Base-by-base conservation (phyloP, 1,140 invertebrate genomes). In the Maconellicoccus hirsutus region DNA sequence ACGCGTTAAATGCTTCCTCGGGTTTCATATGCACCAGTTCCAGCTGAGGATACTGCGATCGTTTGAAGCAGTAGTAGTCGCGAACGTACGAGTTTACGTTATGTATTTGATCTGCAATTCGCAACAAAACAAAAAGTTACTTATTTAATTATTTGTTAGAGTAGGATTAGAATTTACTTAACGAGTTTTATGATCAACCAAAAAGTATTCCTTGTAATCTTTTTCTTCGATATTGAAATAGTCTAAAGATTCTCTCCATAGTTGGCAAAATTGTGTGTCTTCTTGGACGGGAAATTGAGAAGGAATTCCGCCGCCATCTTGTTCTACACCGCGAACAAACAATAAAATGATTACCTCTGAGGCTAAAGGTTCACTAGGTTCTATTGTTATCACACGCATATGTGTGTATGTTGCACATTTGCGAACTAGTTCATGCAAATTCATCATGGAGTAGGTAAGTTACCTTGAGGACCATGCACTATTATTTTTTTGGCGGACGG, bases 401-500 rank as follows among this genome's bases (percentile, higher is more conserved):
- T 38, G 14, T 38, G 33, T 7, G 6, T 38, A 38, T 38, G 6
- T 14, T 7, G 33, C 33, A 7, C 33, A 14, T 38, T 38, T 38
- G 14, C 14, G 33, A 38, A 38, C 33, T 14, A 38, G 33, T 38
- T 38, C 14, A 6, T 7, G 14, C 33, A 38, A 38, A 6, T 38
- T 38, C 14, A 7, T 6, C 33, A 14, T 7, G 33, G 14, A 38
- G 14, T 38, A 38, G 6, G 33, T 38, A 38, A 38, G 6, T 70
- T 77, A 83, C 82, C 84, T 81, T 88, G 85, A 52, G 93, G 93
- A 0, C 96, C 96, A 80, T 99, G 95, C 23, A 99, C 94, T 71
- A 99, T 92, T 73, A 99, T 96, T 82, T 98, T 99, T 79, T 99
- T 99, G 6, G 97, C 95, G 10, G 94, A 96, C 0, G 97, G 96